Evolutionary conservation across 2,797 vertebrate species (phyloP), one percentile per base, ranked within the genome.

Genomic region (Peromyscus eremicus): DNA sequence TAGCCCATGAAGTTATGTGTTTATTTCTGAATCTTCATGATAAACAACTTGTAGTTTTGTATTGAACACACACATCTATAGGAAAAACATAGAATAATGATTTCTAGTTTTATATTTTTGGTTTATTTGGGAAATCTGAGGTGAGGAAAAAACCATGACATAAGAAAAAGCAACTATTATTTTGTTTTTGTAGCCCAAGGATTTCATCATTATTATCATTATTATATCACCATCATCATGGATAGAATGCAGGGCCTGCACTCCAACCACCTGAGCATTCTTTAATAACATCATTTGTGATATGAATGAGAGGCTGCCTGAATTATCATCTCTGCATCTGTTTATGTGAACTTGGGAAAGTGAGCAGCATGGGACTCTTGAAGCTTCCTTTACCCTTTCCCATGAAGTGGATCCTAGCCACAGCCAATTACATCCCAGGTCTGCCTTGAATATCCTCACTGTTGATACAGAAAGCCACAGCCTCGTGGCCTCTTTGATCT

Each of bases 31-130:
- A 87, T 80, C 6, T 71, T 80, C 60, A n/a, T 55, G n/a, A 71
- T 82, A 79, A 92, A 82, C 64, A 82, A 92, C 64, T 32, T 76
- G 9, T 57, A 62, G 43, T 93, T 96, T 84, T 91, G 5, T 64
- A 34, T 52, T 73, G 73, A 94, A 84, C 43, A 79, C 34, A 40
- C 29, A 32, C 34, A 77, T 89, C n/a, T 84, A 71, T 46, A 55
- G 29, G 68, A 55, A 94, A 87, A 75, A 29, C 32, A 14, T 25
- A 83, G 13, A 27, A 17, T 10, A 73, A 60, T 60, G 17, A 37
- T 37, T 89, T 68, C 87, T 43, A 34, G 0, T 91, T 71, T 71
- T 90, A 34, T 64, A 34, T 4, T 29, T 91, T 91, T 12, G n/a
- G 2, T 77, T 81, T 93, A 71, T 94, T 76, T 40, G 71, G 82